Conservation (phyloP, 2,113 vertebrate species). For the Scortum barcoo region DNA sequence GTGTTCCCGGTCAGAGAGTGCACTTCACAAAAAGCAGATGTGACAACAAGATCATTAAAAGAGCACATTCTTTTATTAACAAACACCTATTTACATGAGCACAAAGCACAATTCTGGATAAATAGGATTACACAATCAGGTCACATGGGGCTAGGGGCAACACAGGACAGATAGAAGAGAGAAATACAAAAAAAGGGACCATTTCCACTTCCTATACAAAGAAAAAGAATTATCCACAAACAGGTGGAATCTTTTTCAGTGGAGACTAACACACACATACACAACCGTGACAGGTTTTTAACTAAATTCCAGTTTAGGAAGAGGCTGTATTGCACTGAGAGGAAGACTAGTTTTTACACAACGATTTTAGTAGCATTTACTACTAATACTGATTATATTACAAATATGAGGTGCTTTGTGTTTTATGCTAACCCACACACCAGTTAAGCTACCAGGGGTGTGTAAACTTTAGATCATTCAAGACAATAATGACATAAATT, state of each 20-base stretch:
- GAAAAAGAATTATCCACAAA: constrained; percentile 66
- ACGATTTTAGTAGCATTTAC: constrained; percentile 52
- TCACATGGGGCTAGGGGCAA: constrained; percentile 52
- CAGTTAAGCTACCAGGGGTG: constrained; percentile 10
- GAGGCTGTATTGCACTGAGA: constrained; percentile 70
- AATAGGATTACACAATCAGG: constrained; percentile 71
- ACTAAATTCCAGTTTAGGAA: constrained; percentile 48
- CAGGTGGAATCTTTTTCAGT: constrained; percentile 51
- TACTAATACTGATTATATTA: constrained; percentile 63
- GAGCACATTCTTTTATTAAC: constrained; percentile 81
- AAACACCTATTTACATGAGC: constrained; percentile 84
- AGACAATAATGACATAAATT: constrained; percentile 34
- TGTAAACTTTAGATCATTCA: constrained; percentile 36
- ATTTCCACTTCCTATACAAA: constrained; percentile 61
- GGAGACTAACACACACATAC: constrained; percentile 43
- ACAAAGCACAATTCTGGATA: constrained; percentile 77
- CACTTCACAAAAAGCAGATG: neutral
- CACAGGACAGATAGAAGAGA: constrained; percentile 47
- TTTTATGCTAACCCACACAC: constrained; percentile 21
- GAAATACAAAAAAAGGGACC: constrained; percentile 40
- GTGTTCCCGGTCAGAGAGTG: neutral
- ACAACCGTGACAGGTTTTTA: constrained; percentile 45
- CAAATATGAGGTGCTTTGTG: constrained; percentile 60
- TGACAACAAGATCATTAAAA: constrained; percentile 61
- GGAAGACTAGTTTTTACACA: constrained; percentile 66